Percentiles rank a stretch among this genome's conserved stretches.
Conservation (phyloP, 1,140 invertebrate species). For the Drosophila orena region DNA sequence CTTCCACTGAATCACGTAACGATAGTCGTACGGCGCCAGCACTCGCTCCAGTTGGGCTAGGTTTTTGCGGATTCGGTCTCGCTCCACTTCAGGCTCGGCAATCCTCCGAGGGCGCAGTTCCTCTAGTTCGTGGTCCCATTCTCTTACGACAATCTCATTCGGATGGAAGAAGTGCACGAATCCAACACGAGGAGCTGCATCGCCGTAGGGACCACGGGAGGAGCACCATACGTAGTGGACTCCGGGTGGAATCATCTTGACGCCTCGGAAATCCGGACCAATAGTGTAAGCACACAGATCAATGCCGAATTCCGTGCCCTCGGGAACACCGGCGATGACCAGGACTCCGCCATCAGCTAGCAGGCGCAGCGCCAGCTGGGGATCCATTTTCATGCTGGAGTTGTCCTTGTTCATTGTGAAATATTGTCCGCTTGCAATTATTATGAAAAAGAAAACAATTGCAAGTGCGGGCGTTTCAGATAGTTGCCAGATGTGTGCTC, state of each 20-base stretch:
- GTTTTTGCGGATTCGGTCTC: slow-evolving; percentile 89
- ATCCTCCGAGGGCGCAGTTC: slow-evolving; percentile 87
- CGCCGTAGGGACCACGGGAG: slow-evolving; percentile 86
- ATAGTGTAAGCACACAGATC: slow-evolving; percentile 97
- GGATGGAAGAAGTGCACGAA: slow-evolving; percentile 95
- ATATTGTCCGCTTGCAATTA: not conserved
- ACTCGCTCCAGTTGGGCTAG: slow-evolving; percentile 91
- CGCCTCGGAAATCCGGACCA: slow-evolving; percentile 96
- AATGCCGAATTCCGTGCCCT: slow-evolving; percentile 97
- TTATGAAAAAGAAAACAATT: not conserved
- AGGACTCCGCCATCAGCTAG: slow-evolving; percentile 93
- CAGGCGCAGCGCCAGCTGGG: slow-evolving; percentile 90
- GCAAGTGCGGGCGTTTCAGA: not conserved
- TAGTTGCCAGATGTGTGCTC: not conserved
- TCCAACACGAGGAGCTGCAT: slow-evolving; percentile 89
- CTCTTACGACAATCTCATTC: slow-evolving; percentile 93
- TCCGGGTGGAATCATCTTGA: slow-evolving; percentile 99
- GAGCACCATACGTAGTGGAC: slow-evolving; percentile 96
- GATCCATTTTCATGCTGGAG: slow-evolving; percentile 89
- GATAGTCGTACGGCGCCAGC: slow-evolving; percentile 96
- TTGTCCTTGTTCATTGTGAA: slow-evolving; percentile 71
- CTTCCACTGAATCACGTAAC: slow-evolving; percentile 94
- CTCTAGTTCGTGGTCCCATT: slow-evolving; percentile 92
- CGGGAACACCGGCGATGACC: slow-evolving; percentile 93
- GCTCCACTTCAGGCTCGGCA: slow-evolving; percentile 85